phyloP scores from a whole-genome alignment of 2,797 vertebrate species.

The Lagocephalus sceleratus region DNA sequence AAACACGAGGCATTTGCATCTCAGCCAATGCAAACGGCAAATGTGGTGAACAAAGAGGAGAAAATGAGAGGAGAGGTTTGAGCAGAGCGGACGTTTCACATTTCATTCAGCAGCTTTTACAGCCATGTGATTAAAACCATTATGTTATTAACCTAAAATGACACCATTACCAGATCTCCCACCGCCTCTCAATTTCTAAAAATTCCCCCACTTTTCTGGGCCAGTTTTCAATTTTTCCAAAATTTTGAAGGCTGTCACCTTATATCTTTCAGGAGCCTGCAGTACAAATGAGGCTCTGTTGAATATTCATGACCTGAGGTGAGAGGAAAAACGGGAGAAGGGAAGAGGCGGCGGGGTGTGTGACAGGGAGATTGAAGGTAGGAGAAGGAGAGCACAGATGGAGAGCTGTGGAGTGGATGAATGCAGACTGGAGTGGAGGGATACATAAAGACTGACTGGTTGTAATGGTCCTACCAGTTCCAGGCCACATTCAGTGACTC shows the following conservation, averaged over 20 bases:
- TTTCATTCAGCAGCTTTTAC: too few relatives aligned
- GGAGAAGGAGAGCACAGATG: conserved; percentile 29
- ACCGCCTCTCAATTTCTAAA: conserved; percentile 9
- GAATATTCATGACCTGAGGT: conserved; percentile 55
- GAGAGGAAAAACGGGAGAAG: conserved; percentile 15
- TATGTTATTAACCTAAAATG: background rate
- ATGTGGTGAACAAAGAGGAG: conserved; percentile 3
- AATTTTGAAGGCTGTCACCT: conserved; percentile 68
- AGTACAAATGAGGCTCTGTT: conserved; percentile 64
- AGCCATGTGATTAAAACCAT: conserved; percentile 20
- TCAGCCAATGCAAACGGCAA: conserved; percentile 34
- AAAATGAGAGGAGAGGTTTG: background rate
- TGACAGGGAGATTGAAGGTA: conserved; percentile 42
- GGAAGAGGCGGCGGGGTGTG: conserved; percentile 20
- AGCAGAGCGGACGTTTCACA: background rate
- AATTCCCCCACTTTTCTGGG: conserved; percentile 22
- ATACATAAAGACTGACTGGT: conserved; percentile 36
- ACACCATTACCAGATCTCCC: conserved; percentile 1
- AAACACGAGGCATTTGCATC: conserved; percentile 48
- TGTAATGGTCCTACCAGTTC: too few relatives aligned
- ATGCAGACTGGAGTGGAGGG: conserved; percentile 42
- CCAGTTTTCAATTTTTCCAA: conserved; percentile 37
- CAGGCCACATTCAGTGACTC: background rate
- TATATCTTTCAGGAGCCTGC: conserved; percentile 64
- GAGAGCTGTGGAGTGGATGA: background rate